Base-by-base conservation (phyloP, 1,140 invertebrate genomes). In the Acromyrmex charruanus region DNA sequence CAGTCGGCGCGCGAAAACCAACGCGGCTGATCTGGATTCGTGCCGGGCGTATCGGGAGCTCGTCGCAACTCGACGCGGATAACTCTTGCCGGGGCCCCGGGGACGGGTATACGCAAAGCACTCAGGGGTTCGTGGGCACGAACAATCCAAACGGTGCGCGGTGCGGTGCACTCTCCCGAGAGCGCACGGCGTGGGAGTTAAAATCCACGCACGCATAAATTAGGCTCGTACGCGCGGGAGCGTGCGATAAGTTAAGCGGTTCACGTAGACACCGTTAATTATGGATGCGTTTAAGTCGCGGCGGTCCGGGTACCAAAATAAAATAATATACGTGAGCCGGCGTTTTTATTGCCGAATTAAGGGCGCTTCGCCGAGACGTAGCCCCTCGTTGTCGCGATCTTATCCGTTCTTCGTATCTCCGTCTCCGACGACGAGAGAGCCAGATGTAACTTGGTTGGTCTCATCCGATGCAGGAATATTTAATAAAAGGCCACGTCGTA, bases 241-340 rank as follows among this genome's bases (percentile, higher is more conserved):
- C 89, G 87, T 77, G 90, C 89, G 92, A 94, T 94, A 93, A 94
- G 92, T 94, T 94, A 94, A 94, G 92, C 94, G 88, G 89, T 95
- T 94, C 94, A 95, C 94, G 94, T 95, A 95, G 89, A 91, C 89
- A 87, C 89, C 90, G 93, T 93, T 95, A 95, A 95, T 95, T 95
- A 94, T 95, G 94, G 94, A 95, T 95, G 94, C 94, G 94, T 95
- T 95, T 95, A 95, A 95, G 94, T 91, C 92, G 92, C 93, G 91
- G 92, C 92, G 94, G 93, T 95, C 94, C 94, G 91, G 94, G 94
- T 94, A 95, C 94, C 93, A 92, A 93, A 95, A 94, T 94, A 95
- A 95, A 95, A 95, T 94, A 95, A 94, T 94, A 94, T 95, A 95
- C 94, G 94, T 95, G 94, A 94, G 93, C 91, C 92, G 92, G 89